Conservation (phyloP, 2,888 invertebrate species). For the Nephrocerus scutellatus region DNA sequence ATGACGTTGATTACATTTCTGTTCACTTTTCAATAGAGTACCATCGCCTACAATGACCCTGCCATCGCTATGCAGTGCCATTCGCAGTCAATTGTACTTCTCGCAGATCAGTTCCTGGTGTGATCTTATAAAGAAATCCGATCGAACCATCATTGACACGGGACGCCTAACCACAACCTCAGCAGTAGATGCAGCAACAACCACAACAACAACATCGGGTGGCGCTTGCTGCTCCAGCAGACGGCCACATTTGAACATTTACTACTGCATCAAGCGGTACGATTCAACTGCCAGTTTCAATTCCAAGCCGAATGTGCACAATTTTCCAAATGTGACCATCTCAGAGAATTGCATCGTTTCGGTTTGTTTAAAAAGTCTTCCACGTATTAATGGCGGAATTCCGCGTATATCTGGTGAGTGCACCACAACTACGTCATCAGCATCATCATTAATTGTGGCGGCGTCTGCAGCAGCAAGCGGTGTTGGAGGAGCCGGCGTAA, state of each 20-base stretch:
- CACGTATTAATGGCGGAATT: conserved; percentile 64
- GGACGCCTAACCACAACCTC: conserved; percentile 44
- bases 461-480: neutral
- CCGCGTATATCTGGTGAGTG: too few relatives aligned
- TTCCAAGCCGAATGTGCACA: conserved; percentile 45
- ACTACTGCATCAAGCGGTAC: conserved; percentile 44
- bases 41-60: conserved; percentile 59
- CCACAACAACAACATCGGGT: conserved; percentile 5
- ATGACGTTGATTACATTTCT: neutral
- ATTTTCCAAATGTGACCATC: conserved; percentile 46
- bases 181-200: conserved; percentile 19
- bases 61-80: conserved; percentile 81
- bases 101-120: conserved; percentile 94
- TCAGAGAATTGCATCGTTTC: conserved; percentile 42
- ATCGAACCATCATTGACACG: conserved; percentile 44
- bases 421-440: too few relatives aligned
- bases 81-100: conserved; percentile 91
- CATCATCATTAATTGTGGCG: too few relatives aligned
- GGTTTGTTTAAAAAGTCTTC: conserved; percentile 61
- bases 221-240: conserved; percentile 18
- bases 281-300: conserved; percentile 41
- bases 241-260: conserved; percentile 44
- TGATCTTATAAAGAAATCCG: conserved; percentile 44
- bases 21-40: conserved; percentile 29
- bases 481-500: neutral